phyloP scores from a whole-genome alignment of 2,113 vertebrate genomes.

The Zosterops borbonicus region DNA sequence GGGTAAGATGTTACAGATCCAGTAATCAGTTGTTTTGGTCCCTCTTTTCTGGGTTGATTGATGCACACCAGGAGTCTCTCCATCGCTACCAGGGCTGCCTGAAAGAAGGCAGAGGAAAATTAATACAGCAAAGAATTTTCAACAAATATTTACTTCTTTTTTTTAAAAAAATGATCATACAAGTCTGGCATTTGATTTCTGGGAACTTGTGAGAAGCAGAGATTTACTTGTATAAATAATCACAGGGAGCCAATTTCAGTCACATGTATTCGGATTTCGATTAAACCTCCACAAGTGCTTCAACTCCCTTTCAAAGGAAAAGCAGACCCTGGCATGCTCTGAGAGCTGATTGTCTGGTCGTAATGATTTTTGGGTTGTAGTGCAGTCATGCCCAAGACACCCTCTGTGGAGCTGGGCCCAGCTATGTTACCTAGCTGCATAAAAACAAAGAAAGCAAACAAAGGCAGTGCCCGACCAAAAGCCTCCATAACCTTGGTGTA shows the following conservation, averaged over 20 bases:
- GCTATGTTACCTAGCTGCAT: not conserved
- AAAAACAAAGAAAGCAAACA: not conserved
- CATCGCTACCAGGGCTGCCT: not conserved
- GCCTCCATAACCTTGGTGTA: not conserved
- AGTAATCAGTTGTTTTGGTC: not conserved
- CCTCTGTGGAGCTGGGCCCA: not conserved
- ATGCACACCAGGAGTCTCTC: not conserved
- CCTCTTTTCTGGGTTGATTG: not conserved
- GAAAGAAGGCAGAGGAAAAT: not conserved
- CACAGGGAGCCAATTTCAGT: slow-evolving; percentile 38
- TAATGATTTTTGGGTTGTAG: slow-evolving; percentile 4
- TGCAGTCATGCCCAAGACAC: not conserved
- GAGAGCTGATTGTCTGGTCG: not conserved
- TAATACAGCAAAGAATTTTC: slow-evolving; percentile 46
- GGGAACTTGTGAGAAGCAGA: slow-evolving; percentile 33
- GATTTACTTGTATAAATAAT: slow-evolving; percentile 60
- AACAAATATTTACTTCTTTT: slow-evolving; percentile 46
- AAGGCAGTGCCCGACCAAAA: not conserved
- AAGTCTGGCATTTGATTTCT: slow-evolving; percentile 49
- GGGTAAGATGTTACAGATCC: not conserved
- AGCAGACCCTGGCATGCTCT: not conserved
- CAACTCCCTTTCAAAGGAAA: not conserved
- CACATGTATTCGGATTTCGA: slow-evolving; percentile 55
- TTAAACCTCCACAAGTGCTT: slow-evolving; percentile 9
- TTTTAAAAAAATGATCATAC: not conserved